Conservation (phyloP, 2,888 invertebrate species). For the Epicampocera succincta region DNA sequence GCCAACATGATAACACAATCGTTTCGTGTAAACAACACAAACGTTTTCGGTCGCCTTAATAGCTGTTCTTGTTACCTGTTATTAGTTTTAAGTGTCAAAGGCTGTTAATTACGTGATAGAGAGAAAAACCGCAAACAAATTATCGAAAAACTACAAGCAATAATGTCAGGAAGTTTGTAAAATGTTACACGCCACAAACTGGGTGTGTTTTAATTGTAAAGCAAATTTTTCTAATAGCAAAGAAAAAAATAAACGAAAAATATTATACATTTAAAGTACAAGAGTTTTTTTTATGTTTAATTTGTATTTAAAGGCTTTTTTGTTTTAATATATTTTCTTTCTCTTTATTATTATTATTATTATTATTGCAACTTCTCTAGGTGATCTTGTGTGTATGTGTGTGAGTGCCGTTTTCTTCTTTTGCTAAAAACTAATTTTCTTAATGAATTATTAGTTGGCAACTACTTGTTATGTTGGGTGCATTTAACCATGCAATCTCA, state of each 20-base stretch:
- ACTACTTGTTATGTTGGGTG: slow-evolving; percentile 13
- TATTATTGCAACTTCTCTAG: neutral
- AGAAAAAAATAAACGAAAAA: neutral
- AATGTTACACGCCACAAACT: neutral
- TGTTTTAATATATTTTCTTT: neutral
- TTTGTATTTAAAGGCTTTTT: too few species aligned
- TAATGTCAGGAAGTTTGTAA: slow-evolving; percentile 19
- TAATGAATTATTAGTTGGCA: slow-evolving; percentile 43
- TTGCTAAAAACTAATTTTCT: slow-evolving; percentile 20
- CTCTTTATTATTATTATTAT: too few species aligned
- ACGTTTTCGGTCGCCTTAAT: slow-evolving; percentile 27
- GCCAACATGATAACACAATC: slow-evolving; percentile 48
- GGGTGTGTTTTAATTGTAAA: slow-evolving; percentile 20
- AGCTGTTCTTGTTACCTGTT: neutral
- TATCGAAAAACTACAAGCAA: slow-evolving; percentile 24
- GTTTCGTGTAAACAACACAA: slow-evolving; percentile 58
- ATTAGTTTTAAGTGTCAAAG: slow-evolving; percentile 35
- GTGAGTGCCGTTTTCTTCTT: too few species aligned
- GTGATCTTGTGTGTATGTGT: neutral
- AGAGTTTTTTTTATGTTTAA: neutral
- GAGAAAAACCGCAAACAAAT: slow-evolving; percentile 30
- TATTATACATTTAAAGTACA: neutral
- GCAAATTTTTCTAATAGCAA: neutral
- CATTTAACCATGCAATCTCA: slow-evolving; percentile 51
- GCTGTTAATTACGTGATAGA: slow-evolving; percentile 46